phyloP scores from a whole-genome alignment of 2,797 vertebrate genomes.

The Rhynchonycteris naso region DNA sequence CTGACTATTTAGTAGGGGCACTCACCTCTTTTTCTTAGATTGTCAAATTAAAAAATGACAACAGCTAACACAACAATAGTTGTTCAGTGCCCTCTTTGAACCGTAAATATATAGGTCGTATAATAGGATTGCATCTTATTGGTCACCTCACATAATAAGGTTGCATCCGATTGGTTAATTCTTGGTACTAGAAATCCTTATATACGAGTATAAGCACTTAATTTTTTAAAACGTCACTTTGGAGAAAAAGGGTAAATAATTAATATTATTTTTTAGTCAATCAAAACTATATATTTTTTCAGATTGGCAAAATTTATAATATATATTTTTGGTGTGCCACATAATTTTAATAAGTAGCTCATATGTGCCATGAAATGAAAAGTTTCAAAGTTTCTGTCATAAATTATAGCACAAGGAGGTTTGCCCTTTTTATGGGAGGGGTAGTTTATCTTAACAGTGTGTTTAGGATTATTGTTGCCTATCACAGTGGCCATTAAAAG shows the following conservation, averaged over 20 bases:
- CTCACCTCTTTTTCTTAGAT: not conserved
- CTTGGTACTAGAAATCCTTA: not conserved
- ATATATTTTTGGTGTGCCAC: not conserved
- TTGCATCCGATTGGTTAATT: not conserved
- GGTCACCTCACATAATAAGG: not conserved
- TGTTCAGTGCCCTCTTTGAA: not conserved
- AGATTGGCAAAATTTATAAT: not conserved
- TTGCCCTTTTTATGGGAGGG: not conserved
- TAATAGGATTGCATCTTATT: no score
- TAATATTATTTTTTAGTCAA: not conserved
- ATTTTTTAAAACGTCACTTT: no score
- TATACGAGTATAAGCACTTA: no score
- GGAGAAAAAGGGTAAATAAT: not conserved
- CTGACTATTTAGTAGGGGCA: not conserved
- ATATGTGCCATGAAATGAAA: not conserved
- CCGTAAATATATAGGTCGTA: not conserved
- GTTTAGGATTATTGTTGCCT: conserved; percentile 34
- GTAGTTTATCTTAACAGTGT: not conserved
- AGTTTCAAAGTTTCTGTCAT: not conserved
- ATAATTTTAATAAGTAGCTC: not conserved
- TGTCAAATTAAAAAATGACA: not conserved
- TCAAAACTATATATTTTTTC: not conserved
- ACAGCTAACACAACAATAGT: not conserved
- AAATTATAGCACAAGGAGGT: conserved; percentile 38
- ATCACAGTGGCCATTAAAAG: not conserved